Base-by-base conservation (phyloP, 2,797 vertebrate genomes). In the Corythornis leucogaster region DNA sequence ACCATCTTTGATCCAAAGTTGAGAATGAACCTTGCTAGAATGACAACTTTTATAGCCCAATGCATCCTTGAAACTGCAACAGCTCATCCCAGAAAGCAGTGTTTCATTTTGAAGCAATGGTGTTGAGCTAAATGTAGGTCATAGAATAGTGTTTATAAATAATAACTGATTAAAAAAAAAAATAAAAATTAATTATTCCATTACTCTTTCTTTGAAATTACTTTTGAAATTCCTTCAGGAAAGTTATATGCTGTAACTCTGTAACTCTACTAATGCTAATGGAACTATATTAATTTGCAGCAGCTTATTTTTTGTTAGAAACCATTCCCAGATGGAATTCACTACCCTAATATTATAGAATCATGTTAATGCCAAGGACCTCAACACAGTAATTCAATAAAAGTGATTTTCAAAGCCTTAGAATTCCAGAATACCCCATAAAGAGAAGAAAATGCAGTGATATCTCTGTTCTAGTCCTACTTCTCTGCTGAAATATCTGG, bases 221-320 rank as follows among this genome's bases (percentile, higher is more conserved):
- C 35, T 81, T 89, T 78, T 57, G n/a, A 84, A 93, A 88, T 13
- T 48, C 26, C 74, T 87, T 89, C 54, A 81, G 61, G 50, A 74
- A 84, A 80, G 24, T 50, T 66, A 31, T 15, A n/a, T 40, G 51
- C 33, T 84, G 7, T 43, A 75, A 68, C 30, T 62, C 24, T 54
- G 0, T 61, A 73, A 74, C 48, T 77, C 53, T 64, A 58, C 17
- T 59, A 62, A 85, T 61, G 45, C 26, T 88, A 77, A 74, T 74
- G n/a, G 45, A 90, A 76, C 24, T 26, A 40, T 11, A 81, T 30
- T 57, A 15, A 91, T 67, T 57, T 86, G 48, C 55, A 86, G 42
- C 24, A 89, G 63, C 35, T 76, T 91, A 54, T 61, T 84, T 89
- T 83, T 88, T 81, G 79, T 63, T 33, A 73, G 79, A 85, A 93